Conservation (phyloP, 1,140 invertebrate species). For the Hirudo medicinalis region DNA sequence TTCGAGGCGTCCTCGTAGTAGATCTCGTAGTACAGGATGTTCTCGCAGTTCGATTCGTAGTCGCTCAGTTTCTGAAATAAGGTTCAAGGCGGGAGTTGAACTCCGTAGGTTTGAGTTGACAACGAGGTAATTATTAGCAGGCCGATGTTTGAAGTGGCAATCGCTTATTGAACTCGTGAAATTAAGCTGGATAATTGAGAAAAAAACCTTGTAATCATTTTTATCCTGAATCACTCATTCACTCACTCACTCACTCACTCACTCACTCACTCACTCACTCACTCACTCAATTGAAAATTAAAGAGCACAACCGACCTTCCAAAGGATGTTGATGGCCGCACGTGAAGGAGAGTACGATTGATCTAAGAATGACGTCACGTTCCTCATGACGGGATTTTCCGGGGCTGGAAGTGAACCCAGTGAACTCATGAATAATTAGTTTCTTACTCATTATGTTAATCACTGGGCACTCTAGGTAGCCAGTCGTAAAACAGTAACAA, state of each 20-base stretch:
- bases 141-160: not conserved
- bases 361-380: not conserved
- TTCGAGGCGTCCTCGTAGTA: conserved; percentile 4
- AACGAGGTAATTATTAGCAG: not conserved
- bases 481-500: not conserved
- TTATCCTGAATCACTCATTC: too few relatives aligned
- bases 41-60: conserved; percentile 18
- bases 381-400: not conserved
- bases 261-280: too few relatives aligned
- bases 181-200: too few relatives aligned
- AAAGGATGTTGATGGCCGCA: not conserved
- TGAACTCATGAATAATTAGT: conserved; percentile 4
- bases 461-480: not conserved
- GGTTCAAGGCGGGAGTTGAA: not conserved
- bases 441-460: not conserved
- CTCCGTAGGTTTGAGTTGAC: not conserved
- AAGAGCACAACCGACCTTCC: conserved; percentile 1
- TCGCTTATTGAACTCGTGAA: too few relatives aligned
- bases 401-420: not conserved
- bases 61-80: conserved; percentile 1
- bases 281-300: too few relatives aligned
- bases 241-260: too few relatives aligned
- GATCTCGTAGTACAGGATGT: conserved; percentile 19
- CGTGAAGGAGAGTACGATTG: not conserved
- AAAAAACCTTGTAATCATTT: too few relatives aligned